A percentile compares a stretch with the other conserved stretches of the same genome.
Evolutionary conservation across 2,888 invertebrate species (phyloP).

Genomic region (Cybosia mesomella): DNA sequence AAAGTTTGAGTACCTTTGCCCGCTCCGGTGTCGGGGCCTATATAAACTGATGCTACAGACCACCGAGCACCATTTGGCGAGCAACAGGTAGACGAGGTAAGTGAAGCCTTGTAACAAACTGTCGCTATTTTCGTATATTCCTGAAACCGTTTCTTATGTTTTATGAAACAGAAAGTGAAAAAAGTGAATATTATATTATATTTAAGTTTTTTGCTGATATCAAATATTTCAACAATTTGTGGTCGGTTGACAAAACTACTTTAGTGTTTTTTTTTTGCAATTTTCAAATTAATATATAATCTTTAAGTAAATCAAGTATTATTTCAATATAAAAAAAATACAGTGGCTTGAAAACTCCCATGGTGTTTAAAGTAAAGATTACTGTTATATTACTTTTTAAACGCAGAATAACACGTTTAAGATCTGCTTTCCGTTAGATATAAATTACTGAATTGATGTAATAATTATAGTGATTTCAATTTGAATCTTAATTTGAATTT

Average conservation of each 20-base stretch:
- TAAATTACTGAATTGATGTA: background rate
- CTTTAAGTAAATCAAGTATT: background rate
- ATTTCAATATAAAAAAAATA: background rate
- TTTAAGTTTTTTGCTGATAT: background rate
- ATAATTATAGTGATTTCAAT: background rate
- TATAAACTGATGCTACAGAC: slow-evolving; percentile 68
- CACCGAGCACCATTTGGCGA: slow-evolving; percentile 66
- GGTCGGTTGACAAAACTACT: background rate
- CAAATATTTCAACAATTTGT: background rate
- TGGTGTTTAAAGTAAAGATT: background rate
- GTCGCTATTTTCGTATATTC: slow-evolving; percentile 2
- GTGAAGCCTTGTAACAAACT: slow-evolving; percentile 43
- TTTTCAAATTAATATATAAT: background rate
- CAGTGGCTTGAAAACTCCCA: too few relatives aligned
- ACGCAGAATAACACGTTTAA: background rate
- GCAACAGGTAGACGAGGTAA: slow-evolving; percentile 81
- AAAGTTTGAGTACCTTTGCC: slow-evolving; percentile 67
- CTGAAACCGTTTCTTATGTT: slow-evolving; percentile 1
- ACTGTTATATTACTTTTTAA: background rate
- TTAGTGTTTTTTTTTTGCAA: background rate
- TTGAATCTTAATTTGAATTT: background rate
- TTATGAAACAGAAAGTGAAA: background rate
- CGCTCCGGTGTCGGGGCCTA: slow-evolving; percentile 67
- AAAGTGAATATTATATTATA: background rate
- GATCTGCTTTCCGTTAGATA: background rate